A percentile compares a stretch with the other conserved stretches of the same genome.
Evolutionary conservation across 1,140 invertebrate species (phyloP).

Genomic region (Holotrichia oblita): DNA sequence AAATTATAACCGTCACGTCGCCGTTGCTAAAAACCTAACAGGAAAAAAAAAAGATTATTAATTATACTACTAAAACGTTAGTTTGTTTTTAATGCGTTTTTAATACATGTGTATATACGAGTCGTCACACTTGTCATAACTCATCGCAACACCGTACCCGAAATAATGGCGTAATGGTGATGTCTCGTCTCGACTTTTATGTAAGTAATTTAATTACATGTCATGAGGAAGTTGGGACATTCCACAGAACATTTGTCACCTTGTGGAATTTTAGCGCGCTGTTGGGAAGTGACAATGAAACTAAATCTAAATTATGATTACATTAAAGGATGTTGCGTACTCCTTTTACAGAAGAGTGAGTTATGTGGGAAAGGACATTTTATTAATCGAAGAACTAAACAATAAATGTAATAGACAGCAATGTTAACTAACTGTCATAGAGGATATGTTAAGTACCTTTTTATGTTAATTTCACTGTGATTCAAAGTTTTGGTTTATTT

Average conservation of each 20-base stretch:
- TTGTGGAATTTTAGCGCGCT: constrained; percentile 10
- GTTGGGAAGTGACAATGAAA: not conserved
- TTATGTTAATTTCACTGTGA: too few relatives aligned
- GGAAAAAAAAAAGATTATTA: not conserved
- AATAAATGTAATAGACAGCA: too few relatives aligned
- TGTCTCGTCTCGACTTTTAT: not conserved
- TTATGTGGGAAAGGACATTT: too few relatives aligned
- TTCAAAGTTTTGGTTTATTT: too few relatives aligned
- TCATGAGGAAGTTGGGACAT: constrained; percentile 6
- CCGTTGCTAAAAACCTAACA: too few relatives aligned
- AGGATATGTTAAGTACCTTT: too few relatives aligned
- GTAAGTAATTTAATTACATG: constrained; percentile 21
- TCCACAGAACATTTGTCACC: not conserved
- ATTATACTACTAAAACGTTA: not conserved
- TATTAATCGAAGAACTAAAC: too few relatives aligned
- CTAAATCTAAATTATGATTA: too few relatives aligned
- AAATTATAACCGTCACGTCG: too few relatives aligned
- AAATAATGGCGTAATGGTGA: constrained; percentile 13
- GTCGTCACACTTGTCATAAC: not conserved
- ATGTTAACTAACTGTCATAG: too few relatives aligned
- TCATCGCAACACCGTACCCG: not conserved
- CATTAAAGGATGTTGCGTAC: too few relatives aligned
- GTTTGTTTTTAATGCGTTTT: constrained; percentile 7
- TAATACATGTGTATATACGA: not conserved
- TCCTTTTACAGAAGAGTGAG: too few relatives aligned